phyloP scores from a whole-genome alignment of 1,140 invertebrate genomes.

The Eriosoma lanigerum region DNA sequence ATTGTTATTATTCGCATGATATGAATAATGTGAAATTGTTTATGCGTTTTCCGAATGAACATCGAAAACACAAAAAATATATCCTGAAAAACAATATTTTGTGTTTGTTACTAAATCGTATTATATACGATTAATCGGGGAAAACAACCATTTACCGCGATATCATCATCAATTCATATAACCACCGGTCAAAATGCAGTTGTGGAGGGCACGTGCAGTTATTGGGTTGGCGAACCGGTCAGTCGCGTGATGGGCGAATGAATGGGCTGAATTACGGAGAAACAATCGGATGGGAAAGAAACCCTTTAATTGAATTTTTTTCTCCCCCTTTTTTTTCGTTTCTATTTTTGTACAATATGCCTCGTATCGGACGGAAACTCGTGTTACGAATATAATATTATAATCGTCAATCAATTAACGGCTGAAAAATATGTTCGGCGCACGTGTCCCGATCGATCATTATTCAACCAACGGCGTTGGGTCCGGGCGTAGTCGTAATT shows the following conservation, averaged over 20 bases:
- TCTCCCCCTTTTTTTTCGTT: not conserved
- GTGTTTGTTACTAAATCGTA: too few relatives aligned
- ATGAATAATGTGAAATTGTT: too few relatives aligned
- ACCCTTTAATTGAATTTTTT: conserved; percentile 24
- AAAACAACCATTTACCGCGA: not conserved
- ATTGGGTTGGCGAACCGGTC: not conserved
- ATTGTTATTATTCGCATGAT: too few relatives aligned
- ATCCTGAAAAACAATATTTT: too few relatives aligned
- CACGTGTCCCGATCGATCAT: conserved; percentile 38
- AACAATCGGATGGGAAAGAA: not conserved
- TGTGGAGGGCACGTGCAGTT: not conserved
- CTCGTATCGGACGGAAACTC: not conserved
- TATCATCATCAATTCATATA: not conserved
- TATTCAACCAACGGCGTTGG: not conserved
- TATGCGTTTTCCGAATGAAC: too few relatives aligned
- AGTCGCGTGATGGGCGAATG: not conserved
- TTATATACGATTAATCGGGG: too few relatives aligned
- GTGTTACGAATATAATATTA: conserved; percentile 20
- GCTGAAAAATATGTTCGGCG: conserved; percentile 26
- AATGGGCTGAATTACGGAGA: too few relatives aligned
- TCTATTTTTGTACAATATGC: conserved; percentile 10
- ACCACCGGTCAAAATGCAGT: not conserved
- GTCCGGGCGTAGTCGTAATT: conserved; percentile 3
- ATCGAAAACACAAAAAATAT: too few relatives aligned
- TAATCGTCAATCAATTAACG: conserved; percentile 23